These are phyloP conservation scores for Semibalanus balanoides DNA, from an alignment of 1,140 invertebrate genomes.

Conservation along the genomic window DNA sequence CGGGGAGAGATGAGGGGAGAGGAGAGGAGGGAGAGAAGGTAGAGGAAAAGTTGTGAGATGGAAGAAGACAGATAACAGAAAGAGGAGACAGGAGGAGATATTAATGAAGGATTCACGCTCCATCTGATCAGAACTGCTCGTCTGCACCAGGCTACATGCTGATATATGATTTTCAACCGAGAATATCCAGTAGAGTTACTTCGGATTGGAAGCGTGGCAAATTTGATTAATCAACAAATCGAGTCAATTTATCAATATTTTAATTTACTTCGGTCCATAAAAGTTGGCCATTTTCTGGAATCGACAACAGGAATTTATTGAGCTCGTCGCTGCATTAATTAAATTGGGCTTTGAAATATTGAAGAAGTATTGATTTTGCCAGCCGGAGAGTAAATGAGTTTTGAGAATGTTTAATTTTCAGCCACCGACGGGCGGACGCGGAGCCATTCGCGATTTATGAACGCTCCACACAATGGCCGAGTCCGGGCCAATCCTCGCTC, in stretches of 20 bases:
- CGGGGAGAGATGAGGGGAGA: too few relatives aligned
- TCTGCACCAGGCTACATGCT: too few relatives aligned
- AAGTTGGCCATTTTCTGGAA: neutral
- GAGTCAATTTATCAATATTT: conserved; percentile 1
- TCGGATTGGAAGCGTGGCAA: neutral
- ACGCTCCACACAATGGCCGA: neutral
- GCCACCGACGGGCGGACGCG: too few relatives aligned
- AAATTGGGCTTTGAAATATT: conserved; percentile 2
- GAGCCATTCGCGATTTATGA: neutral
- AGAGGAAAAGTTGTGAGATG: too few relatives aligned
- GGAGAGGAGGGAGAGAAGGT: too few relatives aligned
- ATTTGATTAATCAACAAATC: conserved; percentile 1
- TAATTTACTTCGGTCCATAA: conserved; percentile 1
- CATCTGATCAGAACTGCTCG: too few relatives aligned
- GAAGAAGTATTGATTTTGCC: conserved; percentile 1
- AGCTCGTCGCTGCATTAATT: neutral
- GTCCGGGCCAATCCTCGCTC: neutral
- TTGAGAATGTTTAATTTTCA: neutral
- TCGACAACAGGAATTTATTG: conserved; percentile 2
- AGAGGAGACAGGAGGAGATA: too few relatives aligned
- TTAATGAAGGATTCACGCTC: too few relatives aligned
- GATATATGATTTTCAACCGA: neutral
- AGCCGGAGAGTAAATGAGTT: neutral
- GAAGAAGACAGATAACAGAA: too few relatives aligned
- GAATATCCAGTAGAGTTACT: neutral